A percentile compares a stretch with the other conserved stretches of the same genome.
These are phyloP conservation scores for Melitaea cinxia DNA, from an alignment of 1,140 invertebrate genomes.

Conservation along the genomic window DNA sequence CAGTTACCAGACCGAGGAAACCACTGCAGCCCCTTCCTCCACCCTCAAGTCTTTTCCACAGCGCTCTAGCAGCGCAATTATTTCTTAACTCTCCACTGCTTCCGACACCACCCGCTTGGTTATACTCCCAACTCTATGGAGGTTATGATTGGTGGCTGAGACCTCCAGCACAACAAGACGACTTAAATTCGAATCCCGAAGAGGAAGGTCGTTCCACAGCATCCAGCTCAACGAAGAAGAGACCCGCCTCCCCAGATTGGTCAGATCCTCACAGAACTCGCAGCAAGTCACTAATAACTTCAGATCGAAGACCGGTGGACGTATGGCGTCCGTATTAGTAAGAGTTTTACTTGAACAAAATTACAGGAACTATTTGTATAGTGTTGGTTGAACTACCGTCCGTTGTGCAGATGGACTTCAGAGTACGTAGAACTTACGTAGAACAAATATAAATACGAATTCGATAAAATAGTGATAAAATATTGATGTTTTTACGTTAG, in stretches of 20 bases:
- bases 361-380: conserved; percentile 48
- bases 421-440: conserved; percentile 39
- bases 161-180: conserved; percentile 76
- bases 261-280: conserved; percentile 67
- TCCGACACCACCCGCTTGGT: conserved; percentile 88
- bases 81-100: conserved; percentile 87
- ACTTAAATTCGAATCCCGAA: conserved; percentile 72
- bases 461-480: conserved; percentile 61
- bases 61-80: conserved; percentile 85
- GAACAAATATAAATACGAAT: conserved; percentile 55
- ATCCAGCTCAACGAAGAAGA: conserved; percentile 74
- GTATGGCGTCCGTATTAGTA: conserved; percentile 84
- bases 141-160: conserved; percentile 85
- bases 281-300: conserved; percentile 74
- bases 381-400: conserved; percentile 53
- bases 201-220: conserved; percentile 66
- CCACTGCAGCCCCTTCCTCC: conserved; percentile 73
- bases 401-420: conserved; percentile 34
- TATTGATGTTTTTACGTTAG: conserved; percentile 75
- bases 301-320: conserved; percentile 76
- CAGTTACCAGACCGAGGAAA: conserved; percentile 75
- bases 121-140: conserved; percentile 87
- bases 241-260: conserved; percentile 74
- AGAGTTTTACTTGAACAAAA: conserved; percentile 11
- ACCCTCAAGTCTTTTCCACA: conserved; percentile 83